These are phyloP conservation scores for Platysteira castanea DNA, from an alignment of 2,113 vertebrate species.

Conservation along the genomic window DNA sequence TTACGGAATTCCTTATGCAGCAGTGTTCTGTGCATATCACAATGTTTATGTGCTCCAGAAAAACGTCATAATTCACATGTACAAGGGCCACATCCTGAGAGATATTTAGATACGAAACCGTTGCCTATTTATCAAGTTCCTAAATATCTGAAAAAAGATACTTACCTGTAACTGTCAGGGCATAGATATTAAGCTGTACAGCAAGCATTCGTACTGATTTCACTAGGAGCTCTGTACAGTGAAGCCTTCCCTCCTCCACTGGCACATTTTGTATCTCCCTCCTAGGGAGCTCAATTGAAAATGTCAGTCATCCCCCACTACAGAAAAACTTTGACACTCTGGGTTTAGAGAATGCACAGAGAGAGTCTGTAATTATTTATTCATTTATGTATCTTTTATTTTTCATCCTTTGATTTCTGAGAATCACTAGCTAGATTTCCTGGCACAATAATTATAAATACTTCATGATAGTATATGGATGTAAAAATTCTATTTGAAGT, in stretches of 20 bases:
- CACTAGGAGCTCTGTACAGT: neutral
- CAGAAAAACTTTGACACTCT: neutral
- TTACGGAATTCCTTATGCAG: neutral
- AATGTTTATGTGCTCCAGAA: neutral
- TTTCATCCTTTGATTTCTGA: slow-evolving; percentile 50
- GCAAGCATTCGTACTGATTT: neutral
- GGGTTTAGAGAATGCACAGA: neutral
- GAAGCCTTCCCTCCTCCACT: neutral
- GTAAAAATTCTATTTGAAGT: slow-evolving; percentile 63
- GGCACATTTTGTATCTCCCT: neutral
- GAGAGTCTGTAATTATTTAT: slow-evolving; percentile 39
- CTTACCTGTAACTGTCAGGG: neutral
- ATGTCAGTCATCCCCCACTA: neutral
- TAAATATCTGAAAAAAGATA: neutral
- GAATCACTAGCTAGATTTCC: slow-evolving; percentile 31
- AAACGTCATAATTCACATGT: neutral
- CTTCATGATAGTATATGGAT: slow-evolving; percentile 14
- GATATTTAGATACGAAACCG: neutral
- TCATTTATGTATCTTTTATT: slow-evolving; percentile 50
- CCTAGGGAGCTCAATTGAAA: neutral
- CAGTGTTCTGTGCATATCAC: neutral
- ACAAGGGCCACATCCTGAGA: neutral
- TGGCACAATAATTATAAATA: slow-evolving; percentile 58
- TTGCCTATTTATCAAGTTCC: neutral
- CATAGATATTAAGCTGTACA: neutral